phyloP scores from a whole-genome alignment of 1,140 invertebrate species.

The Eciton burchellii region DNA sequence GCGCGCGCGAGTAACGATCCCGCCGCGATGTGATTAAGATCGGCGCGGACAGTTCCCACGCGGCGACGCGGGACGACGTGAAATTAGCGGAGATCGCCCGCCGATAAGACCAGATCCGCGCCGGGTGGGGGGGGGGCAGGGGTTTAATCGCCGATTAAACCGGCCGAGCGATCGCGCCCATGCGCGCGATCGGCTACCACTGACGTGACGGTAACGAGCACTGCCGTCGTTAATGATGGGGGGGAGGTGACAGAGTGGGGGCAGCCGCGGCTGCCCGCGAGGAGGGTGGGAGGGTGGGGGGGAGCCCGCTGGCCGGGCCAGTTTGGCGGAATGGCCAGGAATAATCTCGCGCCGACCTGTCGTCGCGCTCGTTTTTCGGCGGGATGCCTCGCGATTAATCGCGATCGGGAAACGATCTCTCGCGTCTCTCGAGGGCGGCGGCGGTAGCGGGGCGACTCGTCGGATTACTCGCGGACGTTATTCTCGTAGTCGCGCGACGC shows the following conservation, averaged over 20 bases:
- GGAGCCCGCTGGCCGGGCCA: constrained; percentile 13
- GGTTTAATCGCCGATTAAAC: no score
- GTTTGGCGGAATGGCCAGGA: constrained; percentile 3
- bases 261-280: no score
- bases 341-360: constrained; percentile 1
- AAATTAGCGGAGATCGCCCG: constrained; percentile 59
- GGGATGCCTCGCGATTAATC: constrained; percentile 61
- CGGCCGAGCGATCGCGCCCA: constrained; percentile 42
- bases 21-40: constrained; percentile 50
- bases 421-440: no score
- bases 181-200: constrained; percentile 52
- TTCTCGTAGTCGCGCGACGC: constrained; percentile 49
- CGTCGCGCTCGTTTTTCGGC: constrained; percentile 3
- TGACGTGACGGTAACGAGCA: constrained; percentile 32
- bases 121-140: background rate
- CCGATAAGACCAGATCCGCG: constrained; percentile 45
- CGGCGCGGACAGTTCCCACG: constrained; percentile 28
- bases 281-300: background rate
- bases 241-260: no score
- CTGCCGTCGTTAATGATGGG: constrained; percentile 38
- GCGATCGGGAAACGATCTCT: constrained; percentile 41
- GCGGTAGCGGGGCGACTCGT: constrained; percentile 9
- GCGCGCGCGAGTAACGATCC: constrained; percentile 29
- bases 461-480: constrained; percentile 45
- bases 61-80: constrained; percentile 11